A percentile compares a stretch with the other conserved stretches of the same genome.
phyloP scores from a whole-genome alignment of 92 coral and sea anemone species.

The Metridium senile region DNA sequence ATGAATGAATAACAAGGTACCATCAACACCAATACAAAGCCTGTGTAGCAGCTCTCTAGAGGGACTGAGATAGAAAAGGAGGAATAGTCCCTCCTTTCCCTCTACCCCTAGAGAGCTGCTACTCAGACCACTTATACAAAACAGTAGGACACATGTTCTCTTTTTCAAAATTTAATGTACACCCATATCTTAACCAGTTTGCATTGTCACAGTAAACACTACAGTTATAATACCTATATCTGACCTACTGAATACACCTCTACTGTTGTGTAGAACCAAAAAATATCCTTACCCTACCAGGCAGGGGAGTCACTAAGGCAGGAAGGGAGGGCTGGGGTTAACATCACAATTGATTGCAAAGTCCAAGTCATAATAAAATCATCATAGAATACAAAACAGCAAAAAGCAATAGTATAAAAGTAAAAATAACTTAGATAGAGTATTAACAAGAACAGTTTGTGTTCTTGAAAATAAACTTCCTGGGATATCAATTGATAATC shows the following conservation, averaged over 20 bases:
- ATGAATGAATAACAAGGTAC: not conserved
- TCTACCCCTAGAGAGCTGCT: not conserved
- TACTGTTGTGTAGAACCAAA: too few relatives aligned
- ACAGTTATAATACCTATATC: not conserved
- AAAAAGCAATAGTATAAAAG: too few relatives aligned
- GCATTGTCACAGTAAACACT: constrained; percentile 1
- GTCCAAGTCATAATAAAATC: too few relatives aligned
- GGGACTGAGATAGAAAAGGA: not conserved
- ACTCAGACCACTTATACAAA: not conserved
- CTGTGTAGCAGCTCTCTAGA: not conserved
- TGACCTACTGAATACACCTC: not conserved
- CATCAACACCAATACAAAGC: not conserved
- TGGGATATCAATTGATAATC: too few relatives aligned
- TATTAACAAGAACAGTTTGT: too few relatives aligned
- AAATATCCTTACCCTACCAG: not conserved
- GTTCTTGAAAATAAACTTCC: too few relatives aligned
- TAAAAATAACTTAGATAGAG: too few relatives aligned
- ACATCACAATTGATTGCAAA: too few relatives aligned
- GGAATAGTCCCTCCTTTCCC: not conserved
- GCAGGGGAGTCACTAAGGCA: too few relatives aligned
- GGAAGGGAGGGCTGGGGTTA: too few relatives aligned
- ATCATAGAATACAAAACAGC: too few relatives aligned
- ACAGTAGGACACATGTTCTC: not conserved
- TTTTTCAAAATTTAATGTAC: constrained; percentile 3
- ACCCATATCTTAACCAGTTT: not conserved